Conservation (phyloP, 1,140 invertebrate species). For the Harlomillsia oculata region DNA sequence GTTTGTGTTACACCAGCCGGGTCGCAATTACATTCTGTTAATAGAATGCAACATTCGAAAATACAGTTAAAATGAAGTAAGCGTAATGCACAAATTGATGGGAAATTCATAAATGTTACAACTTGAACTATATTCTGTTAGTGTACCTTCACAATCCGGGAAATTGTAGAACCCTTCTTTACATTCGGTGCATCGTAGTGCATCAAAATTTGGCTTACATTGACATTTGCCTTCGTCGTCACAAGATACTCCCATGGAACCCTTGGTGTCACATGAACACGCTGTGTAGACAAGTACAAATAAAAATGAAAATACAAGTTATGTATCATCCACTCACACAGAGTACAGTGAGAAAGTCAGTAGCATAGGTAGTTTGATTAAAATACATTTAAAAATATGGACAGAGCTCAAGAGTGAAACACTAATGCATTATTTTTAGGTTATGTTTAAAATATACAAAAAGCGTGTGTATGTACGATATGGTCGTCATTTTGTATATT, state of each 20-base stretch:
- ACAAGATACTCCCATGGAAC: constrained; percentile 81
- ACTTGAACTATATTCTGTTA: too few species aligned
- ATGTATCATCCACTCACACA: neutral
- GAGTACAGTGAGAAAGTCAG: too few species aligned
- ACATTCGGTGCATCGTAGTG: constrained; percentile 65
- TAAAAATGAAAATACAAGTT: constrained; percentile 14
- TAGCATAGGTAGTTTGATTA: too few species aligned
- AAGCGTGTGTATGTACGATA: too few species aligned
- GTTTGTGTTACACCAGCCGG: constrained; percentile 82
- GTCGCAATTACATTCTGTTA: constrained; percentile 87
- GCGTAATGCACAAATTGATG: too few species aligned
- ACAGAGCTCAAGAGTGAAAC: too few species aligned
- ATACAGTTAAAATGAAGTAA: too few species aligned
- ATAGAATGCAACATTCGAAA: constrained; percentile 23
- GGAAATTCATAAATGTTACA: too few species aligned
- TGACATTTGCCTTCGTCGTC: constrained; percentile 76
- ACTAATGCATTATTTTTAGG: too few species aligned
- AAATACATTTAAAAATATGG: too few species aligned
- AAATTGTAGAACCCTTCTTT: constrained; percentile 95
- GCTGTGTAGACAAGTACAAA: constrained; percentile 47
- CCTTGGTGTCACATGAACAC: constrained; percentile 80
- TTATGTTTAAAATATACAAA: too few species aligned
- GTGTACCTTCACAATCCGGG: constrained; percentile 85
- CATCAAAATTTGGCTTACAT: constrained; percentile 78
- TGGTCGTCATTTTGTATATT: too few species aligned